Evolutionary conservation across 92 coral and sea anemone genomes (phyloP), one percentile per base, ranked within the genome.

Genomic region (Porites cylindrica): DNA sequence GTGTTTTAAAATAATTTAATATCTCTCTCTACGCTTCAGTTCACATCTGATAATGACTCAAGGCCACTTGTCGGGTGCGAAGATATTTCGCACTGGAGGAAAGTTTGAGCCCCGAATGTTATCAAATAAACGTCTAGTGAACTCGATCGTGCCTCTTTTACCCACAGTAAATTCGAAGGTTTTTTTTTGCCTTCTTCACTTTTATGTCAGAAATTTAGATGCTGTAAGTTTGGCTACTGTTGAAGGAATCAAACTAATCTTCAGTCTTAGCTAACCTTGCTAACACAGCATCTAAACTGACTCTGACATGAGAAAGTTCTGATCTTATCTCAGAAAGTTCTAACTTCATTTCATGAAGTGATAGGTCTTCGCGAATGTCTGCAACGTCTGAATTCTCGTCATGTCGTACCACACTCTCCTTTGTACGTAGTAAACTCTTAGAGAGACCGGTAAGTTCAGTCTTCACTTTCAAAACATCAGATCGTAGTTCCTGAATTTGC

Each of bases 221-320:
- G 47, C 47, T 38, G 47, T 38, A 38, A 38, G 47, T 38, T 38
- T 38, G 47, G 47, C 47, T 38, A 38, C 47, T 38, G 47, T 38
- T 38, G 47, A 38, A 4, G 47, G 47, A 56, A 56, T 56, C 16
- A 10, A 10, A 10, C 16, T 11, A 56, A 10, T 11, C 61, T 11
- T 17, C 54, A 19, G n/a, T 50, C 19, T 73, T 7, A 9, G 19
- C 54, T 52, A 73, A 73, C 61, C 19, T 73, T 1, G 53, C 32
- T 26, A 73, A 21, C 59, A 73, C 24, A 17, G 77, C 77, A 73
- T 51, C 77, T n/a, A 73, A 50, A 29, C 77, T 73, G 19, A 24
- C 51, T 56, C 20, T 73, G 6, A 73, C 77, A 17, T 50, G 13
- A 59, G 29, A 73, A n/a, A 51, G 77, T 18, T 50, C 77, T n/a